Base-by-base conservation (phyloP, 1,140 invertebrate genomes). In the Apocrypta bakeri region DNA sequence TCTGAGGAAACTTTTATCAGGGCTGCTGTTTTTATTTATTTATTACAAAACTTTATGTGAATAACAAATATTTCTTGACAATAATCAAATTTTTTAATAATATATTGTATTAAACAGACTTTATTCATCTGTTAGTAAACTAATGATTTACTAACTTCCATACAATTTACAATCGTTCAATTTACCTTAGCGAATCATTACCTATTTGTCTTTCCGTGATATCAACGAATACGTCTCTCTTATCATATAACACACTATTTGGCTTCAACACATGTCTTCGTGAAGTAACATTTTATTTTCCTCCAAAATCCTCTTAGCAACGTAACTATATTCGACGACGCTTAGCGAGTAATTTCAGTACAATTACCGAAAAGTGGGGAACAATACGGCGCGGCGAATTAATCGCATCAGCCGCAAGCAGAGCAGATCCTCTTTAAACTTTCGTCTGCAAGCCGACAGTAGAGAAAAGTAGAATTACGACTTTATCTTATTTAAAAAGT, bases 401-500 rank as follows among this genome's bases (percentile, higher is more conserved):
- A 66, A 81, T 75, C 72, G 56, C 14, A 75, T 81, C 61, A 17
- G 27, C 24, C 14, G 27, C 63, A 17, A 21, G 48, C 25, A 31
- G 14, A 31, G 31, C 31, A 56, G 24, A 81, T 81, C 71, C n/a
- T 37, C 17, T 56, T 56, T n/a, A 56, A 56, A 56, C 48, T 56
- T 56, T 56, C 48, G 17, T 56, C 48, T 56, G 48, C 12, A 27
- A n/a, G n/a, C 33, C 33, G 42, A 29, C 11, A 61, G 64, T 9
- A 69, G 0, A 11, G 71, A 21, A 56, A 37, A 56, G 37, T n/a
- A 25, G 61, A 31, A 74, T 74, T 74, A 68, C 56, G 71, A 12
- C 48, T 79, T 73, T 73, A 61, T 73, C 79, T 74, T n/a, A 24
- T 81, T 81, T 74, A 76, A 81, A 75, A 81, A 69, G 80, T 24